These are phyloP conservation scores for Dioctria linearis DNA, from an alignment of 2,888 invertebrate species.

Conservation along the genomic window DNA sequence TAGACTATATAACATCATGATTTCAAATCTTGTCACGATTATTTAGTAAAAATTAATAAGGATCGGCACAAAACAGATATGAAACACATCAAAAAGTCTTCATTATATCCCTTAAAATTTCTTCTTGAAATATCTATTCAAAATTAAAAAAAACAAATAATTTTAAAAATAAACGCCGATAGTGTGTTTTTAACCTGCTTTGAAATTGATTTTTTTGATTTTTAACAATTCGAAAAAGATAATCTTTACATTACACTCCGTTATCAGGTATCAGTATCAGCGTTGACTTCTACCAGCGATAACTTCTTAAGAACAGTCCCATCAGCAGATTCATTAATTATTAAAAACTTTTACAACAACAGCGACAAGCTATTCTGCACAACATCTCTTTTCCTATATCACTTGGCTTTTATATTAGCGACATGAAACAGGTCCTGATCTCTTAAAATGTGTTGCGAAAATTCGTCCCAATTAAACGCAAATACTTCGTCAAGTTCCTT, in stretches of 20 bases:
- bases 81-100: too few relatives aligned
- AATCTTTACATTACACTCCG: conserved; percentile 32
- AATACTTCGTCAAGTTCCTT: conserved; percentile 39
- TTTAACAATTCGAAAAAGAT: not conserved
- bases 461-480: conserved; percentile 49
- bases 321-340: conserved; percentile 40
- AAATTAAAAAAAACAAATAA: too few relatives aligned
- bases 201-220: not conserved
- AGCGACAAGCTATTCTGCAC: not conserved
- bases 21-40: too few relatives aligned
- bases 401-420: conserved; percentile 6
- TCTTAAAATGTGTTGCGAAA: conserved; percentile 16
- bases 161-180: not conserved
- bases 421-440: conserved; percentile 38
- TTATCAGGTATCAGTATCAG: conserved; percentile 29
- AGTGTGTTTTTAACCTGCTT: conserved; percentile 31
- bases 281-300: conserved; percentile 19
- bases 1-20: too few relatives aligned
- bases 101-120: too few relatives aligned
- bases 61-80: too few relatives aligned
- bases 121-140: too few relatives aligned
- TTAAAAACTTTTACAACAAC: not conserved
- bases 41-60: too few relatives aligned
- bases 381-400: conserved; percentile 2
- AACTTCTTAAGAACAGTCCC: conserved; percentile 26